Evolutionary conservation across 2,797 vertebrate genomes (phyloP), one percentile per base, ranked within the genome.

Genomic region (Echeneis naucrates): DNA sequence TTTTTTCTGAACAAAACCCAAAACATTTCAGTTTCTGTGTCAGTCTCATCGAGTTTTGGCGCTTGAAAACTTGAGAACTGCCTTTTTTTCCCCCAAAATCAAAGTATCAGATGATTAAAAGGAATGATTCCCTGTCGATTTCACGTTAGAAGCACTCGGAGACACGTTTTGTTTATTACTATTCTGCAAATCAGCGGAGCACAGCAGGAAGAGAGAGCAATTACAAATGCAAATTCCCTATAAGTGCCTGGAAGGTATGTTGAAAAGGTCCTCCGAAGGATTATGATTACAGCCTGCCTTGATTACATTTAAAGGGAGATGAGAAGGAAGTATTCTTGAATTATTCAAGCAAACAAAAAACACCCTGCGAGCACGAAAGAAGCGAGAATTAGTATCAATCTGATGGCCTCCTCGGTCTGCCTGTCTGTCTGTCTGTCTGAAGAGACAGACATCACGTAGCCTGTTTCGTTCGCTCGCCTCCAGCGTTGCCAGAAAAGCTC

Each of bases 171-270:
- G 89, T 91, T 90, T 92, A 92, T 91, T 88, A 82, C 86, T 72
- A 47, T 80, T 90, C 76, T 75, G 81, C 72, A 83, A 91, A 88
- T 82, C 89, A 89, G 77, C 23, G 23, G 66, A 91, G 87, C 83
- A 62, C 75, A 68, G 80, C 67, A 35, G 80, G 76, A 77, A 77
- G 80, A 72, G 60, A 72, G 85, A 83, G 84, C 81, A 90, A 92
- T 92, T 91, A 93, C 71, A 88, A 90, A 92, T 92, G 90, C 87
- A 89, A 90, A 92, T 93, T 87, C 68, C 61, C 75, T 72, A 72
- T 87, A 88, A 91, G 86, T 84, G 84, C 87, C 91, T 87, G 80
- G 82, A 89, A 90, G 88, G 86, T 90, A 71, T 78, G 79, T 78
- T 70, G 77, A 87, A 87, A 91, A 88, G 83, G 89, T 87, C 85